A percentile compares a stretch with the other conserved stretches of the same genome.
Evolutionary conservation across 1,140 invertebrate genomes (phyloP).

Genomic region (Zophobas morio): DNA sequence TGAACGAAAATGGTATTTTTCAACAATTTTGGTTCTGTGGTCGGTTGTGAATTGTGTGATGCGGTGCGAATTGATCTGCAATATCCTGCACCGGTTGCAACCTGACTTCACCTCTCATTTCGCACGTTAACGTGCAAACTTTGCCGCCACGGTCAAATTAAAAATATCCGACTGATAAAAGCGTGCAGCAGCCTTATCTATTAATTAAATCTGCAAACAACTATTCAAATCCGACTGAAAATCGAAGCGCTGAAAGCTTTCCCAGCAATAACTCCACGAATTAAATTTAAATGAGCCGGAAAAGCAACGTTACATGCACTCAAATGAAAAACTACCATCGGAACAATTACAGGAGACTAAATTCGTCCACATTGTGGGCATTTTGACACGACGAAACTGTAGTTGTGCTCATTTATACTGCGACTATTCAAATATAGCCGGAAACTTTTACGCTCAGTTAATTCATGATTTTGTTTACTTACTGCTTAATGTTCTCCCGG

Average conservation of each 20-base stretch:
- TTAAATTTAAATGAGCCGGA: constrained; percentile 20
- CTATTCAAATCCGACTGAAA: constrained; percentile 36
- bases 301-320: constrained; percentile 1
- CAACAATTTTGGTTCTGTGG: no score
- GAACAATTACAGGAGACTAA: no score
- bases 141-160: constrained; percentile 8
- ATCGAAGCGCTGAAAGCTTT: constrained; percentile 38
- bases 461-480: constrained; percentile 41
- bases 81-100: no score
- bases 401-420: neutral
- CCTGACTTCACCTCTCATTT: no score
- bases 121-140: constrained; percentile 5
- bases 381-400: no score
- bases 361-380: no score
- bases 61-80: no score
- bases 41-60: no score
- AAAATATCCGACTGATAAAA: constrained; percentile 27
- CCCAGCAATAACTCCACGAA: constrained; percentile 32
- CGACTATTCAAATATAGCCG: constrained; percentile 18
- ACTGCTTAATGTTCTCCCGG: constrained; percentile 37
- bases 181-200: constrained; percentile 31
- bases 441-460: constrained; percentile 29
- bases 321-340: constrained; percentile 2
- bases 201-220: constrained; percentile 40
- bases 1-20: no score